Evolutionary conservation across 2,113 vertebrate genomes (phyloP), one percentile per base, ranked within the genome.

Genomic region (Gasterosteus nipponicus): DNA sequence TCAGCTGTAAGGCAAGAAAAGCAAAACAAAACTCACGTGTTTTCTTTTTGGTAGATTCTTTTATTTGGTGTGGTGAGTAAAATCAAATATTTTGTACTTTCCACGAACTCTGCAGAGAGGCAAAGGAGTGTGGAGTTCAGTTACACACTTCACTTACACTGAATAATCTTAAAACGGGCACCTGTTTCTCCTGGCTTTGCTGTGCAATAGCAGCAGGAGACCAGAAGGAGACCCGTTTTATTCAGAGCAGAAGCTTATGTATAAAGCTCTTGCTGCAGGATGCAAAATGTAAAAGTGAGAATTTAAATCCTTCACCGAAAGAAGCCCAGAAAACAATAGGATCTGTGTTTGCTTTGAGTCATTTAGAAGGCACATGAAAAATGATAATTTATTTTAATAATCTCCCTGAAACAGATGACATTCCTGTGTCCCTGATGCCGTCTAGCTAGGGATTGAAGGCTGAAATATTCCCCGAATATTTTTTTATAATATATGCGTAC

Each of bases 321-420:
- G 60, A 81, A 41, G 26, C 57, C n/a, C 33, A 58, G 39, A 82
- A 84, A 81, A 88, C 80, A 83, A 80, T 61, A 73, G 72, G 72
- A 59, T n/a, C 38, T 57, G 11, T 70, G 71, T 87, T 86, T 83
- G 67, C 77, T 77, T 51, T 71, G 66, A 85, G 87, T 80, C 70
- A 81, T 60, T 78, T 26, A 6, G 63, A 46, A 46, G 38, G 65
- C 8, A 8, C 33, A 6, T 19, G 35, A 69, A 69, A 84, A 60
- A 73, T 49, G 80, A 83, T 71, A 69, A 76, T 77, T 86, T 87
- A 49, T 81, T 89, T 86, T 80, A 86, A 84, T 89, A 90, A 92
- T 90, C 89, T 90, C 73, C 80, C 75, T 76, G 70, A 92, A 92
- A 90, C 90, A 92, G 89, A 91, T 82, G 86, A 87, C 86, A 84